Evolutionary conservation across 2,797 vertebrate species (phyloP), one percentile per base, ranked within the genome.

Genomic region (Hoplostethus mediterraneus): DNA sequence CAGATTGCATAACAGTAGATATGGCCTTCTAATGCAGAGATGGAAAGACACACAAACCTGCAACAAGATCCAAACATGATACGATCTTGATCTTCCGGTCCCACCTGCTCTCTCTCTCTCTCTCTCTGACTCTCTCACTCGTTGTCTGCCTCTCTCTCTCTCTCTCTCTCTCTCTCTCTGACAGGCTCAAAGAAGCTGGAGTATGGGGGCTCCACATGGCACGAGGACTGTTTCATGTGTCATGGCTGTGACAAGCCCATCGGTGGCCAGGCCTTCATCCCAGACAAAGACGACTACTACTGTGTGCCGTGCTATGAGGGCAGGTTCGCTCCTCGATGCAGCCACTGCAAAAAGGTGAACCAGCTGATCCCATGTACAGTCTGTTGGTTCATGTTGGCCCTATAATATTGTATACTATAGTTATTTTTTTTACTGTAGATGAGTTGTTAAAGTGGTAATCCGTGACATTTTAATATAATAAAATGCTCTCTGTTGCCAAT

Each of bases 271-370:
- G 95, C 97, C 69, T 99, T 99, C 83, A 95, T 99, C 90, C 97
- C 98, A 0, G 96, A 98, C 87, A 93, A 96, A 59, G 93, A 91
- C 52, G 92, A 94, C 79, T 95, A 96, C 88, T 98, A 96, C 94
- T 99, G 98, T 1, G 94, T 97, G 62, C 94, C 97, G 38, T 99
- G 98, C 81, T 97, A 98, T 0, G 97, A 99, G 93, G 95, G 92
- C 90, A 95, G 96, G 80, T 92, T 98, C 0, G 95, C 97, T 45
- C 98, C 97, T 3, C 97, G 96, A 77, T 99, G 98, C 79, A 95
- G 95, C 83, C 95, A 93, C 75, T 99, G 98, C 95, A 98, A 95
- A 90, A 96, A 98, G 97, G 98, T 99, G 77, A 87, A 31, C 6
- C 4, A 3, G 33, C 28, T 11, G 10, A 14, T 6, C 10, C 5